Evolutionary conservation across 2,888 invertebrate species (phyloP).

Genomic region (Synergus japonicus): DNA sequence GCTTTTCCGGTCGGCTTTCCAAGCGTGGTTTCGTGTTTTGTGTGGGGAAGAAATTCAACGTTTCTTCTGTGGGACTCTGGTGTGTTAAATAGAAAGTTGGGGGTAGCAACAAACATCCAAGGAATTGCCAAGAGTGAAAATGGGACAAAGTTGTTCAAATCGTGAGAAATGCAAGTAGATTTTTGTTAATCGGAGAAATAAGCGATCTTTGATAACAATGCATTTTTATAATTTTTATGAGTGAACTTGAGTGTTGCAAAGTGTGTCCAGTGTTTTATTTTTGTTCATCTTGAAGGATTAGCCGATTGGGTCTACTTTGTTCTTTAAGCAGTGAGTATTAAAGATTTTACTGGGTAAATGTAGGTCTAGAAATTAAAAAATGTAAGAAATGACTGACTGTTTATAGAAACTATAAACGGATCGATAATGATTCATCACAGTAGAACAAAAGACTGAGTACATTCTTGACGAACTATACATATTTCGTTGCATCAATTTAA

Average conservation of each 20-base stretch:
- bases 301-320: conserved; percentile 11
- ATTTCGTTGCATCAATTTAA: too few species aligned
- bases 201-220: not conserved
- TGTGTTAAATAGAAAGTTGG: conserved; percentile 1
- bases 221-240: not conserved
- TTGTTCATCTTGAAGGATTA: conserved; percentile 27
- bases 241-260: conserved; percentile 31
- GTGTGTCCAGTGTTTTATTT: conserved; percentile 38
- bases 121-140: conserved; percentile 3
- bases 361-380: too few species aligned
- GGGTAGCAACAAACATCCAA: conserved; percentile 30
- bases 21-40: conserved; percentile 2
- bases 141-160: conserved; percentile 6
- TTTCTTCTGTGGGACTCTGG: not conserved
- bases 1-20: conserved; percentile 32
- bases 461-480: too few species aligned
- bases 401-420: too few species aligned
- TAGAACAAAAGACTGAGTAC: too few species aligned
- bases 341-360: not conserved
- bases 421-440: too few species aligned
- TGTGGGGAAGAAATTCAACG: not conserved
- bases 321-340: not conserved
- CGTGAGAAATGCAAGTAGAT: not conserved
- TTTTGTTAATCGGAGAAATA: not conserved
- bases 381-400: too few species aligned